phyloP scores from a whole-genome alignment of 2,113 vertebrate genomes.

The Nesoenas mayeri region DNA sequence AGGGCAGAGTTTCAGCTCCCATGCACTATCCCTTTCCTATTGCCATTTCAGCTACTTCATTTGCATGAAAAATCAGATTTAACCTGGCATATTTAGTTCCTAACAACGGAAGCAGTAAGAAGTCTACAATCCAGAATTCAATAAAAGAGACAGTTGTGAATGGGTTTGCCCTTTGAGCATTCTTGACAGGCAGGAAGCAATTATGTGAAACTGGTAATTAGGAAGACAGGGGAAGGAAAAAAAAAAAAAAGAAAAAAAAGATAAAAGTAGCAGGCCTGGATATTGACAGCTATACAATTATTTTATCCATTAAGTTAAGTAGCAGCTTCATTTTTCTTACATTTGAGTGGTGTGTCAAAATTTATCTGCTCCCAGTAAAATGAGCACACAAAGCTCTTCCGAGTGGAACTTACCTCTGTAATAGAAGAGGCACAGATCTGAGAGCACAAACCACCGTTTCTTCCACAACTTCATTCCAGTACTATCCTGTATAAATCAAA shows the following conservation, averaged over 20 bases:
- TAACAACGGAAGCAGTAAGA: not conserved
- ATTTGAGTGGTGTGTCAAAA: not conserved
- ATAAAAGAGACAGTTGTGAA: not conserved
- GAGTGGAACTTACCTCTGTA: slow-evolving; percentile 87
- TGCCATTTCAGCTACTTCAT: not conserved
- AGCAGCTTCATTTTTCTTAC: not conserved
- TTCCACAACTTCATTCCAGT: slow-evolving; percentile 99
- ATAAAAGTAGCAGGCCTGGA: not conserved
- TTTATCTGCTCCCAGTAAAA: not conserved
- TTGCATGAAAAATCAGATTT: not conserved
- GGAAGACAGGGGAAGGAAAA: not conserved
- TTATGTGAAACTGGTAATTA: not conserved
- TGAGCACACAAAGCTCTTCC: not conserved
- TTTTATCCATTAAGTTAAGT: not conserved
- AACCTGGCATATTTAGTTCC: not conserved
- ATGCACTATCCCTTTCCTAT: not conserved
- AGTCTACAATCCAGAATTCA: not conserved
- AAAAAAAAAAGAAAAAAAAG: not conserved
- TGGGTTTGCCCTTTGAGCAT: not conserved
- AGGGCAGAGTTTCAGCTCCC: not conserved
- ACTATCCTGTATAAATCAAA: slow-evolving; percentile 83
- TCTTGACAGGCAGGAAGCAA: slow-evolving; percentile 5
- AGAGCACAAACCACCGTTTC: slow-evolving; percentile 97
- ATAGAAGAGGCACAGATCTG: slow-evolving; percentile 97
- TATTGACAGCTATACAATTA: not conserved